Conservation (phyloP, 2,797 vertebrate species). For the Eurystomus glaucurus region DNA sequence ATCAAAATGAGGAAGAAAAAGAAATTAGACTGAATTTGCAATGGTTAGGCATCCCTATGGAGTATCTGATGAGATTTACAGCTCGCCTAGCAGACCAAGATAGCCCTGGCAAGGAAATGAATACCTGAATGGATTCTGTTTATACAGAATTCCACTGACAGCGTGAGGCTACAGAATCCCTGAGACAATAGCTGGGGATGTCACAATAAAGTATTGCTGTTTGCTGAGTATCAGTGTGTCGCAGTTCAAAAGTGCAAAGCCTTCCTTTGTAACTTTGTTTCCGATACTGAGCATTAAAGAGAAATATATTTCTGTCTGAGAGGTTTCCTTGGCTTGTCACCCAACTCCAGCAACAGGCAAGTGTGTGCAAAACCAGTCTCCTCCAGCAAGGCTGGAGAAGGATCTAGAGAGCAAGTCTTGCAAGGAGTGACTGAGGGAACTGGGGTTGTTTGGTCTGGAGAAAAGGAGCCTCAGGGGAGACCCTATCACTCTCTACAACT, state of each 20-base stretch:
- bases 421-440: background rate
- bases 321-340: background rate
- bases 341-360: background rate
- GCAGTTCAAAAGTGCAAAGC: background rate
- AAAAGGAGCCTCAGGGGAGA: background rate
- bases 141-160: background rate
- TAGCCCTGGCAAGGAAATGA: background rate
- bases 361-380: background rate
- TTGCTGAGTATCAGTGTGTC: background rate
- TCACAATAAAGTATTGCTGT: background rate
- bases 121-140: background rate
- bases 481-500: background rate
- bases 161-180: background rate
- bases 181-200: background rate
- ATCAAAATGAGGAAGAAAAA: slow-evolving; percentile 37
- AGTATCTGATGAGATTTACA: slow-evolving; percentile 26
- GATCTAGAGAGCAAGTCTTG: background rate
- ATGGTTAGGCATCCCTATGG: background rate
- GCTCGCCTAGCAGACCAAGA: background rate
- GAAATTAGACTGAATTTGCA: slow-evolving; percentile 33
- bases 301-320: background rate
- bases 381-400: background rate
- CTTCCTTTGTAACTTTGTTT: background rate
- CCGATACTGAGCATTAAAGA: background rate
- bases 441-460: background rate